Evolutionary conservation across 1,140 invertebrate species (phyloP), one percentile per base, ranked within the genome.

Genomic region (Cydia pomonella): DNA sequence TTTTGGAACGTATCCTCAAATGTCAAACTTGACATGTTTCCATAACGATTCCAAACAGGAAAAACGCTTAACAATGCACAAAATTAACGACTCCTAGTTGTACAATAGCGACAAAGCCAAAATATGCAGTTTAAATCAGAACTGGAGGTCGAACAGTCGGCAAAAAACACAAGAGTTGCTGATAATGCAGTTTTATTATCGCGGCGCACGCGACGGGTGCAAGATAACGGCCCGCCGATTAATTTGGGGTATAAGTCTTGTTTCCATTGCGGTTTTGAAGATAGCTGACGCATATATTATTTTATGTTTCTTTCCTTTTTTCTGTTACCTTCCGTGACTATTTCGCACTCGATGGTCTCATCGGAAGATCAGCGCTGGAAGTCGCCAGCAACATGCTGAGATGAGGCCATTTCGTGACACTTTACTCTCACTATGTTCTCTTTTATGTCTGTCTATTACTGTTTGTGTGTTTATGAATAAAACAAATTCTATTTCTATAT

Each of bases 151-250:
- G 47, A 50, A 50, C 47, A n/a, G 21, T 59, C n/a, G 50, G 18
- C 63, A 66, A 69, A 69, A 69, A 69, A 69, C 53, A 64, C 64
- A 69, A 69, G 63, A 29, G 27, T 69, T n/a, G 64, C 64, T 69
- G 64, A 69, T 69, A 69, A 69, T 69, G 64, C 64, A 69, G 64
- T 69, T 69, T 69, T 69, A 69, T 41, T 69, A 69, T 69, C 64
- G n/a, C 21, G n/a, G 6, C 16, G 16, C 64, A 69, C 64, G 64
- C 64, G 64, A 69, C 27, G 1, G 16, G 4, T 1, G 29, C 16
- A 33, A 25, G 64, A 69, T 69, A 69, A 69, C 27, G 6, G 16
- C 12, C 10, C 23, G 64, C 27, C 29, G 64, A 69, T 69, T 69
- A 69, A 69, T 18, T 33, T 18, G 6, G 27, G n/a, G 29, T 38